Base-by-base conservation (phyloP, 2,888 invertebrate species). In the Sinodicranocentrus sp. region DNA sequence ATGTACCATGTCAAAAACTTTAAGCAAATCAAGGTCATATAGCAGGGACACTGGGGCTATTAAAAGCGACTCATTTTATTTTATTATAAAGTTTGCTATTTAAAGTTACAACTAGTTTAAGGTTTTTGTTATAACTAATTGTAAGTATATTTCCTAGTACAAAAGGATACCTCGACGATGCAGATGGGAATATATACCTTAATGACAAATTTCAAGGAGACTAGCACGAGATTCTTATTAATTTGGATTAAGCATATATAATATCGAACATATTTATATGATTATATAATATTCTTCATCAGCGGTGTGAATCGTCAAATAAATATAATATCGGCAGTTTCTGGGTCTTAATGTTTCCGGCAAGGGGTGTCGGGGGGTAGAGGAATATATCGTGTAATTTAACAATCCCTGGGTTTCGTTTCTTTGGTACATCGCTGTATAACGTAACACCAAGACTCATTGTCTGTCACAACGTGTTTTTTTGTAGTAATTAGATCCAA, bases 181-280 rank as follows among this genome's bases (percentile, higher is more conserved):
- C n/a, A n/a, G n/a, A n/a, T n/a, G n/a, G n/a, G n/a, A n/a, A n/a
- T n/a, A n/a, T n/a, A n/a, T n/a, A n/a, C 5, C 3, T 10, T 33
- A 33, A 33, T 57, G 57, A 57, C 21, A 67, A 70, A 52, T 67
- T 67, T n/a, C 15, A 2, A 28, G 25, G 39, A 43, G 73, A 73
- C 72, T 72, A 72, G 72, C 72, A 72, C 59, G 72, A 72, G 72
- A 72, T 72, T 72, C 72, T 23, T 23, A 10, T 48, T 68, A 23
- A 61, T 61, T 57, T 57, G 25, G 28, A 25, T 68, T 23, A 68
- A 68, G 21, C 15, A 33, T 33, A 33, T 33, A 33, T 33, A 10
- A 33, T 33, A 48, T 15, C n/a, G n/a, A n/a, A n/a, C n/a, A n/a
- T n/a, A n/a, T n/a, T n/a, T n/a, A n/a, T n/a, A n/a, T n/a, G n/a